Base-by-base conservation (phyloP, 2,113 vertebrate genomes). In the Cacatua alba region DNA sequence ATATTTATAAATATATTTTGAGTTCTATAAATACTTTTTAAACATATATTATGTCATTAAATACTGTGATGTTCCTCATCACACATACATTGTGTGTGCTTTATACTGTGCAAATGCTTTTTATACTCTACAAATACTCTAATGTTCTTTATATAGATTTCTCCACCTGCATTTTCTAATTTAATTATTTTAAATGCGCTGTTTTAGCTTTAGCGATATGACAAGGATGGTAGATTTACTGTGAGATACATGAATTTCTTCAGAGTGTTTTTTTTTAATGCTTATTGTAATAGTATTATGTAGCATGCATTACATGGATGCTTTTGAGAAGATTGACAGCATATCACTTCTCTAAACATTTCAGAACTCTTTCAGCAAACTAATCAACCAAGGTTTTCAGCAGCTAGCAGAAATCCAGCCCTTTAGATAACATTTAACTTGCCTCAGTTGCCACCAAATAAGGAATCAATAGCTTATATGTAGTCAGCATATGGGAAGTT, bases 361-460 rank as follows among this genome's bases (percentile, higher is more conserved):
- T 79, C 3, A 6, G 44, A 68, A 62, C 43, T 85, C 28, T 68
- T 59, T 49, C 46, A 80, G 33, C 16, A 79, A 90, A 20, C 17
- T 62, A 11, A 55, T 24, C 0, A 0, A 18, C 53, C 3, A 3
- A 81, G 20, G 8, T 57, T 86, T 81, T 65, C 2, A 0, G 17
- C 44, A 81, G 9, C 29, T 67, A 63, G 12, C 6, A 57, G 46
- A 53, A 86, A 86, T 53, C 17, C 19, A 74, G 24, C 19, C 44
- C 24, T 81, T 81, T 4, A 8, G 53, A 59, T 46, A 83, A 37
- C 9, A 52, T 57, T 81, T 62, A 49, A 59, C 46, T 63, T 86
- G 41, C 13, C 64, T 84, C 55, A 33, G 31, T 57, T 65, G 13
- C 60, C 39, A 81, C 17, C 20, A 84, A 74, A 44, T 44, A 93